Evolutionary conservation across 2,797 vertebrate species (phyloP).

Genomic region (Gymnodraco acuticeps): DNA sequence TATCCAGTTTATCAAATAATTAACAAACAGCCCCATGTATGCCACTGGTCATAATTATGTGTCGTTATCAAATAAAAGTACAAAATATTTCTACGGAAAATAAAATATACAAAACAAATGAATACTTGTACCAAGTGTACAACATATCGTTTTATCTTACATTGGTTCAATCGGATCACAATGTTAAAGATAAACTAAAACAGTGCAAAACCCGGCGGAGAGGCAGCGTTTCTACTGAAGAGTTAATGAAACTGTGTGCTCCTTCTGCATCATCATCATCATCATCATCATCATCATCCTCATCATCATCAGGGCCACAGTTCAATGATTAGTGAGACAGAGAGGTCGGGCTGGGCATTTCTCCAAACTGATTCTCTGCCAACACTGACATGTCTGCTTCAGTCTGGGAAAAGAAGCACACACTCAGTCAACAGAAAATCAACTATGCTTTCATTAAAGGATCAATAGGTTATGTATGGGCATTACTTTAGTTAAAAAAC

Average conservation of each 20-base stretch:
- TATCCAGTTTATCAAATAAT: conserved; percentile 21
- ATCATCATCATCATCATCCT: background rate
- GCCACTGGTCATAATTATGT: conserved; percentile 22
- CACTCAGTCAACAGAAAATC: conserved; percentile 25
- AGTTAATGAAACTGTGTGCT: conserved; percentile 10
- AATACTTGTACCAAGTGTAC: conserved; percentile 14
- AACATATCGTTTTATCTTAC: conserved; percentile 3
- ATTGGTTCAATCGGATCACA: conserved; percentile 16
- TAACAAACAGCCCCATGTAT: conserved; percentile 6
- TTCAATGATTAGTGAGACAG: conserved; percentile 79
- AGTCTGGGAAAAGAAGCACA: conserved; percentile 66
- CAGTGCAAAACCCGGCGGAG: conserved; percentile 29
- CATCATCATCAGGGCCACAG: conserved; percentile 20
- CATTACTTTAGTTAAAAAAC: too few species aligned
- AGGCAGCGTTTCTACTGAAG: conserved; percentile 14
- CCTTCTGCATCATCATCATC: conserved; percentile 9
- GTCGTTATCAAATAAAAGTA: conserved; percentile 12
- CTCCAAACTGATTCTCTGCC: conserved; percentile 82
- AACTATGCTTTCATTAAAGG: conserved; percentile 5
- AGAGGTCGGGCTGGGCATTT: conserved; percentile 84
- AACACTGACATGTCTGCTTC: conserved; percentile 78
- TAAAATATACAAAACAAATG: conserved; percentile 37
- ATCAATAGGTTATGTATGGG: too few species aligned
- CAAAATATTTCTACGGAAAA: conserved; percentile 41
- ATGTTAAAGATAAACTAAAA: conserved; percentile 48